These are phyloP conservation scores for Tenodera sinensis DNA, from an alignment of 2,888 invertebrate species.

Conservation along the genomic window DNA sequence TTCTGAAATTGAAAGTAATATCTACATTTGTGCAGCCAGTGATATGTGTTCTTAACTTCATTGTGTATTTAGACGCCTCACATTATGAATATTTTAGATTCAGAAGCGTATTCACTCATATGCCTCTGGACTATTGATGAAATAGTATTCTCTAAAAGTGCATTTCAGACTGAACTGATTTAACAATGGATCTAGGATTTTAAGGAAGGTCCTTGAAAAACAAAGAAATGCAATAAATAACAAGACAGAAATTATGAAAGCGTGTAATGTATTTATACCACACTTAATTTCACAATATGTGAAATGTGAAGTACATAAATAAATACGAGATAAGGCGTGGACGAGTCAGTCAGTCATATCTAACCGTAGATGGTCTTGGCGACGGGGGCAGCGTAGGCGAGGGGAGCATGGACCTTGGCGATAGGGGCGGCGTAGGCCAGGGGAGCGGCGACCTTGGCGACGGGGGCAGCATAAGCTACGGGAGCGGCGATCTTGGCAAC, in stretches of 20 bases:
- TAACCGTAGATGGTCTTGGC: not conserved
- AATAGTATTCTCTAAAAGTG: no score
- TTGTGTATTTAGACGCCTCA: no score
- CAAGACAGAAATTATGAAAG: not conserved
- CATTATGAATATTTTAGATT: no score
- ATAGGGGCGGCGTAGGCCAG: conserved; percentile 18
- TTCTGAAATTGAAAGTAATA: no score
- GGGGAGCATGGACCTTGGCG: conserved; percentile 40
- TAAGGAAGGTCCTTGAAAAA: no score
- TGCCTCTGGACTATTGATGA: no score
- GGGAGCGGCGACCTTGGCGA: conserved; percentile 6
- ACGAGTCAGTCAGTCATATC: not conserved
- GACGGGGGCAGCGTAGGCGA: conserved; percentile 21
- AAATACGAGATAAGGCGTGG: not conserved
- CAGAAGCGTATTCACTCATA: no score
- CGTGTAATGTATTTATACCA: not conserved
- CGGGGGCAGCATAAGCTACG: not conserved
- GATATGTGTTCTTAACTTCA: no score
- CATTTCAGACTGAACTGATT: no score
- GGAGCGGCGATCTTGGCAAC: conserved; percentile 39
- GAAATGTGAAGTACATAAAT: not conserved
- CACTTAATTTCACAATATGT: not conserved
- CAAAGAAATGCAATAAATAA: not conserved
- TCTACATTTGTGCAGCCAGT: no score
- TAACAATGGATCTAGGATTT: no score